Evolutionary conservation across 2,113 vertebrate genomes (phyloP).

Genomic region (Hippocampus zosterae): DNA sequence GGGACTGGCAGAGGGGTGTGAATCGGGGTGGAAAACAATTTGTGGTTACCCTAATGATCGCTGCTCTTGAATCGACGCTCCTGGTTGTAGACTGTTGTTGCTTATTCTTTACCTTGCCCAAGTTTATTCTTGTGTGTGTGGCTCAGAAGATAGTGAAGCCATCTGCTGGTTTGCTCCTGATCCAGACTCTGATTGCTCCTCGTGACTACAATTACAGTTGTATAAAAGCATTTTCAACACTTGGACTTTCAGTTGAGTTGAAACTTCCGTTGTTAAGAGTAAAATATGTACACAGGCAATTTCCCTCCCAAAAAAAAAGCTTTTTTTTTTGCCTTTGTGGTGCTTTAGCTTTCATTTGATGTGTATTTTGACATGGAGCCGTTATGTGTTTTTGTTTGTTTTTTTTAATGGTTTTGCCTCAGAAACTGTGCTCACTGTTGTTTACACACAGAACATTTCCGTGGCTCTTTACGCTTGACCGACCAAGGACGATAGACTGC

Average conservation of each 20-base stretch:
- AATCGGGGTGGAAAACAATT: conserved; percentile 13
- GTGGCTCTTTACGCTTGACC: conserved; percentile 25
- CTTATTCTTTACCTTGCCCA: background rate
- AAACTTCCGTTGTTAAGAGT: background rate
- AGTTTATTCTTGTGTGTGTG: background rate
- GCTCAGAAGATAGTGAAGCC: background rate
- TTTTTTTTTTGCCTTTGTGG: background rate
- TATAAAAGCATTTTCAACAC: background rate
- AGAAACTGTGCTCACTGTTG: conserved; percentile 23
- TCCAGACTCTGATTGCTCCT: background rate
- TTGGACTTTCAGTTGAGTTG: conserved; percentile 14
- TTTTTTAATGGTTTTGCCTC: conserved; percentile 18
- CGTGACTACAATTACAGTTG: background rate
- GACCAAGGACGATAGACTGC: conserved; percentile 35
- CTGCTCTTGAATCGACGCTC: conserved; percentile 37
- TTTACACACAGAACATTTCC: conserved; percentile 41
- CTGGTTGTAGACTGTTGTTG: conserved; percentile 22
- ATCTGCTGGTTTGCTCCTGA: background rate
- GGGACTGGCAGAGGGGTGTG: conserved; percentile 48
- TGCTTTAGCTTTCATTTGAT: conserved; percentile 27
- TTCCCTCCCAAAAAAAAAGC: background rate
- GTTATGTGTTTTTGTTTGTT: conserved; percentile 26
- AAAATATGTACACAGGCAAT: background rate
- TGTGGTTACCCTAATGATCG: conserved; percentile 49
- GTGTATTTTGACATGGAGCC: conserved; percentile 30